Conservation (phyloP, 2,113 vertebrate genomes). For the Leucoraja erinaceus region DNA sequence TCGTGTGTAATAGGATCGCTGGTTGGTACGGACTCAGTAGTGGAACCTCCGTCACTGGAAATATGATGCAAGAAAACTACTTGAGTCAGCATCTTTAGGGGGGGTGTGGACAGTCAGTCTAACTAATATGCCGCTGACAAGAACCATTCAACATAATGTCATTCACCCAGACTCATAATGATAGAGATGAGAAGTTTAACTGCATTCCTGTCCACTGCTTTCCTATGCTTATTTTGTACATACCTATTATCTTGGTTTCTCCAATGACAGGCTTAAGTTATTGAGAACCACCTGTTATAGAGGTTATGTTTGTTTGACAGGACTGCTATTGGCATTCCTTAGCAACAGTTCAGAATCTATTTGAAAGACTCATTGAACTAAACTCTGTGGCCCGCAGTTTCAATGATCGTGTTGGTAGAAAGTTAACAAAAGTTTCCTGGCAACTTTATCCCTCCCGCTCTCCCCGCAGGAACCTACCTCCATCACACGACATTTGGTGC, state of each 20-base stretch:
- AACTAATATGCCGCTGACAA: neutral
- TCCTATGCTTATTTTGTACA: neutral
- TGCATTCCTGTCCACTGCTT: neutral
- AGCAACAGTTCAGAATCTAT: neutral
- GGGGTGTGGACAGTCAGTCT: neutral
- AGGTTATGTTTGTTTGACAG: neutral
- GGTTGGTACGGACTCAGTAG: too few species aligned
- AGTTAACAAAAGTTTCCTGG: neutral
- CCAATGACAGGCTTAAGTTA: neutral
- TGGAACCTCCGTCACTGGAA: too few species aligned
- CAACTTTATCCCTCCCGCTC: neutral
- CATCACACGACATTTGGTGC: neutral
- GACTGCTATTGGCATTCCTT: neutral
- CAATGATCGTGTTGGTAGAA: neutral
- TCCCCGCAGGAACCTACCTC: neutral
- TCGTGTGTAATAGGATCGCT: too few species aligned
- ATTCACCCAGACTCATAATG: neutral
- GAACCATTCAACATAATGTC: neutral
- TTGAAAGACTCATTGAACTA: neutral
- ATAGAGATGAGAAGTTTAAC: neutral
- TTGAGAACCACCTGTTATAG: neutral
- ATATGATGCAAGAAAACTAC: too few species aligned
- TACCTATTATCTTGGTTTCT: constrained; percentile 10
- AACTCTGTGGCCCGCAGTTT: neutral
- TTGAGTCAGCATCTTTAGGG: neutral